Evolutionary conservation across 2,797 vertebrate species (phyloP).

Genomic region (Eulemur rubriventer): DNA sequence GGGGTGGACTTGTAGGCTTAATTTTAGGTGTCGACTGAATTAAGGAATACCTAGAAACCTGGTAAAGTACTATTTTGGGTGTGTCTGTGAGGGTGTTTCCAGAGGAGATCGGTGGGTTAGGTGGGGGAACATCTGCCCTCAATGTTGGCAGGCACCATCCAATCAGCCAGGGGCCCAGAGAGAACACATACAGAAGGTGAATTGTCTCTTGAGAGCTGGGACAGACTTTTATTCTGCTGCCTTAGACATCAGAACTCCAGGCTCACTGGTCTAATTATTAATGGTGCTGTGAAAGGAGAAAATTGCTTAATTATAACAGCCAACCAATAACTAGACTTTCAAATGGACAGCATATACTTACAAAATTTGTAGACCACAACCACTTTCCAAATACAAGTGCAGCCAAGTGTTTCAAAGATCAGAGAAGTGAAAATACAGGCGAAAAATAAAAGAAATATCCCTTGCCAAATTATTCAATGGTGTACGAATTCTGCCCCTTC

Average conservation of each 20-base stretch:
- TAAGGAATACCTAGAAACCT: neutral
- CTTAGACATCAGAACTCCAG: neutral
- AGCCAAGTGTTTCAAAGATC: no score
- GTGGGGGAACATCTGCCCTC: no score
- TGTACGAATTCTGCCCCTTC: neutral
- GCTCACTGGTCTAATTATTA: neutral
- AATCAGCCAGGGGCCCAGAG: neutral
- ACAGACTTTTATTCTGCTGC: neutral
- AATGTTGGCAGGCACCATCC: neutral
- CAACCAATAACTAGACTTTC: no score
- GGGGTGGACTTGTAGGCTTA: no score
- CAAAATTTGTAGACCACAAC: no score
- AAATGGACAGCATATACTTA: no score
- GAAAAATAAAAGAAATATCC: neutral
- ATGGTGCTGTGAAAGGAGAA: no score
- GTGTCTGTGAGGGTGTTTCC: neutral
- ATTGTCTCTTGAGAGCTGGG: neutral
- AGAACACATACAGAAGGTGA: neutral
- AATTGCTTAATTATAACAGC: no score
- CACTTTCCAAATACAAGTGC: no score
- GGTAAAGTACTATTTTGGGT: neutral
- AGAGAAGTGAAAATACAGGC: neutral
- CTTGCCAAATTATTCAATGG: neutral
- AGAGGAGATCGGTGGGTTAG: neutral
- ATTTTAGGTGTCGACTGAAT: neutral